phyloP scores from a whole-genome alignment of 2,797 vertebrate genomes.

The Eulemur coronatus region DNA sequence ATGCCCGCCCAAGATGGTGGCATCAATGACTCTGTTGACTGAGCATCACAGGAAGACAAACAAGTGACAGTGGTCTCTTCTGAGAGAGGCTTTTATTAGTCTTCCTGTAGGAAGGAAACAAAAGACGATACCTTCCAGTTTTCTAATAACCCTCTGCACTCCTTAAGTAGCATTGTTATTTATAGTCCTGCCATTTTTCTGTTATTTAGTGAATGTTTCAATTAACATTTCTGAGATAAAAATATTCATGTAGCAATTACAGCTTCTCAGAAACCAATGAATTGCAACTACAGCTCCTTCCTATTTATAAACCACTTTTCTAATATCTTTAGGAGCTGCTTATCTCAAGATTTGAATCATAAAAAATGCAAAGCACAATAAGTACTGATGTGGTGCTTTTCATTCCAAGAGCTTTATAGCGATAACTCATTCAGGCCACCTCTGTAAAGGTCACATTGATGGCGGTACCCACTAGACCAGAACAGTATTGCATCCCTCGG shows the following conservation, averaged over 20 bases:
- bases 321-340: constrained; percentile 66
- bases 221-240: constrained; percentile 52
- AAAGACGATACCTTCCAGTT: constrained; percentile 21
- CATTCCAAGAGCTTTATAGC: constrained; percentile 31
- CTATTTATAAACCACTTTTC: constrained; percentile 69
- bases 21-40: not conserved
- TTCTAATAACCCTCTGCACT: constrained; percentile 1
- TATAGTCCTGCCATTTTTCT: constrained; percentile 52
- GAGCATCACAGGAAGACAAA: not conserved
- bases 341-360: constrained; percentile 72
- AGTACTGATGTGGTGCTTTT: constrained; percentile 49
- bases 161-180: constrained; percentile 36
- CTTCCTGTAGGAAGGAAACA: constrained; percentile 10
- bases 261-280: constrained; percentile 79
- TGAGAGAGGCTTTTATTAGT: constrained; percentile 29
- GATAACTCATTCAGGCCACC: constrained; percentile 49
- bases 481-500: not conserved
- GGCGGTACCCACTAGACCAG: constrained; percentile 23
- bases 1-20: not conserved
- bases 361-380: constrained; percentile 62
- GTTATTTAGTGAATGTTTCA: constrained; percentile 23
- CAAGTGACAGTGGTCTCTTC: not conserved
- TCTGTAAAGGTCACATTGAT: constrained; percentile 40
- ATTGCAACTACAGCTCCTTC: constrained; percentile 66
- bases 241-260: constrained; percentile 61